Evolutionary conservation across 2,888 invertebrate genomes (phyloP).

Genomic region (Spodoptera picta): DNA sequence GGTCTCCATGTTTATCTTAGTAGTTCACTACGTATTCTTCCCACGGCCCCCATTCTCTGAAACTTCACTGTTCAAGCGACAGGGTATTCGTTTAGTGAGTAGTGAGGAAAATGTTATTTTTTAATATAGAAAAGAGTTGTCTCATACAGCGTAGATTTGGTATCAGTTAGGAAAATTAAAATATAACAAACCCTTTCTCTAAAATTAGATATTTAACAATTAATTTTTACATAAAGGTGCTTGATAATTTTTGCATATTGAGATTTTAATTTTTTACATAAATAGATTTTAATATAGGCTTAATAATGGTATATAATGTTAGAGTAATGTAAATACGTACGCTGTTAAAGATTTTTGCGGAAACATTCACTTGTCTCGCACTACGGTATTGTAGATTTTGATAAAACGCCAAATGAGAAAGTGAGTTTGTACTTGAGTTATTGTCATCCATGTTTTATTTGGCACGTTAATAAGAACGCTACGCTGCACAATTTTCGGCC

Average conservation of each 20-base stretch:
- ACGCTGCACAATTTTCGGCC: conserved; percentile 11
- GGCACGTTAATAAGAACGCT: conserved; percentile 8
- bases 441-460: conserved; percentile 12
- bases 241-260: conserved; percentile 66
- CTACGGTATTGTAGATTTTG: conserved; percentile 50
- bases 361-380: conserved; percentile 43
- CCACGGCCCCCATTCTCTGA: conserved; percentile 27
- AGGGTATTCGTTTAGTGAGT: conserved; percentile 71
- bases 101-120: conserved; percentile 55
- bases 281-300: conserved; percentile 51
- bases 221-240: conserved; percentile 67
- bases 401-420: conserved; percentile 42
- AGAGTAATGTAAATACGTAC: conserved; percentile 55
- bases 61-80: conserved; percentile 62
- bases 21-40: conserved; percentile 1
- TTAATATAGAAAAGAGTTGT: conserved; percentile 24
- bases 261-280: conserved; percentile 70
- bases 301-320: conserved; percentile 49
- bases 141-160: conserved; percentile 39
- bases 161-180: conserved; percentile 35
- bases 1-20: conserved; percentile 2
- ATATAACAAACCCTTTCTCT: conserved; percentile 39
- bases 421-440: conserved; percentile 45
- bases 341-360: conserved; percentile 59
- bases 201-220: conserved; percentile 48